Percentiles rank a stretch among this genome's conserved stretches.
phyloP scores from a whole-genome alignment of 2,797 vertebrate genomes.

The Enteromius mattozi region DNA sequence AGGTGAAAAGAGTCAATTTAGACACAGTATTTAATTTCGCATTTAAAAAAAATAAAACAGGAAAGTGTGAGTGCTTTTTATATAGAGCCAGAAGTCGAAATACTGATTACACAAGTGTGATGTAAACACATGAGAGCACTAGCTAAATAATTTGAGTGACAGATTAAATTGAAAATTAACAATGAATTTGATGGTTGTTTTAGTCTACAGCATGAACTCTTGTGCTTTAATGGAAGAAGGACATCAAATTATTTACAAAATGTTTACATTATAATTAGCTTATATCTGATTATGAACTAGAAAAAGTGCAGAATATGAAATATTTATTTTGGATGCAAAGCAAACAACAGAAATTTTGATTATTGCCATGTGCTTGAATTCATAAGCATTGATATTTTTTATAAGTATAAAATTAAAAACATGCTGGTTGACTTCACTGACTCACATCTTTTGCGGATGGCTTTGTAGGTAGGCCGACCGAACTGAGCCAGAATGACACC shows the following conservation, averaged over 20 bases:
- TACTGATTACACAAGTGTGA: background rate
- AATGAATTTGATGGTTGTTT: background rate
- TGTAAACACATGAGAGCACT: background rate
- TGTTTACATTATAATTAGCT: background rate
- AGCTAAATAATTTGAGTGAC: background rate
- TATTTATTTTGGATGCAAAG: background rate
- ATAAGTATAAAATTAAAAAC: background rate
- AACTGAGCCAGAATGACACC: conserved; percentile 67
- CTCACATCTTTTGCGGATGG: conserved; percentile 75
- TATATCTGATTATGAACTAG: background rate
- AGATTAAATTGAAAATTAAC: background rate
- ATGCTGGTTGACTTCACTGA: conserved; percentile 1
- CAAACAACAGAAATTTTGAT: background rate
- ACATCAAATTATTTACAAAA: too few relatives aligned
- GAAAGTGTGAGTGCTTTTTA: background rate
- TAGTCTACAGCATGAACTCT: background rate
- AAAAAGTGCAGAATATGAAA: background rate
- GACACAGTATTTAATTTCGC: background rate
- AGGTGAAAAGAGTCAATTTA: conserved; percentile 8
- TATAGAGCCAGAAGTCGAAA: background rate
- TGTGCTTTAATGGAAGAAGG: background rate
- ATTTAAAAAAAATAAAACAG: background rate
- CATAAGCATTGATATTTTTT: background rate
- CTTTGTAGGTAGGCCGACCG: conserved; percentile 64
- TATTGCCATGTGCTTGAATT: background rate